Conservation (phyloP, 2,888 invertebrate species). For the Lysandra coridon region DNA sequence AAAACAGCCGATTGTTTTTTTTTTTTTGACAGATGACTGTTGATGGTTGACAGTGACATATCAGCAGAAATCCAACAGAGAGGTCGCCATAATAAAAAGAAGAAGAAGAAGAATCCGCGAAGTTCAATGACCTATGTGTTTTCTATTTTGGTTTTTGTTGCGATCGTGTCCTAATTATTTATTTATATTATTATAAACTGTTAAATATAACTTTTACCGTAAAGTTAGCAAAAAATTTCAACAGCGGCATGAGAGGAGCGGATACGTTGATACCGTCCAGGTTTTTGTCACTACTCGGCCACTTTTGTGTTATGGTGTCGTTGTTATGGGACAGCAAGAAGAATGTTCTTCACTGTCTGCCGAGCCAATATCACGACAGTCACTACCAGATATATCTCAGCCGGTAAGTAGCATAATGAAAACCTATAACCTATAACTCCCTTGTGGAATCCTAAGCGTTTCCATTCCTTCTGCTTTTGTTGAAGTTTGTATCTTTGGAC, state of each 20-base stretch:
- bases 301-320: conserved; percentile 84
- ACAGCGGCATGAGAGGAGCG: conserved; percentile 68
- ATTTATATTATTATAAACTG: neutral
- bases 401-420: conserved; percentile 64
- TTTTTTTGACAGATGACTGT: neutral
- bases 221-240: conserved; percentile 27
- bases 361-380: conserved; percentile 67
- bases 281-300: conserved; percentile 85
- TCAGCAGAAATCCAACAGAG: too few relatives aligned
- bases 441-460: neutral
- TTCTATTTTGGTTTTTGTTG: neutral
- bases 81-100: too few relatives aligned
- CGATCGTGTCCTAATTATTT: neutral
- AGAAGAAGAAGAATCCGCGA: neutral
- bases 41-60: conserved; percentile 3
- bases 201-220: neutral
- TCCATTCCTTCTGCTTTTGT: neutral
- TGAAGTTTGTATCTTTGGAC: neutral
- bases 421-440: neutral
- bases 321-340: conserved; percentile 84
- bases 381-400: conserved; percentile 80
- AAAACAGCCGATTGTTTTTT: neutral
- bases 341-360: conserved; percentile 78
- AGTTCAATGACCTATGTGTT: neutral
- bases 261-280: conserved; percentile 82